These are phyloP conservation scores for Orthosia gracilis DNA, from an alignment of 2,888 invertebrate genomes.

Conservation along the genomic window DNA sequence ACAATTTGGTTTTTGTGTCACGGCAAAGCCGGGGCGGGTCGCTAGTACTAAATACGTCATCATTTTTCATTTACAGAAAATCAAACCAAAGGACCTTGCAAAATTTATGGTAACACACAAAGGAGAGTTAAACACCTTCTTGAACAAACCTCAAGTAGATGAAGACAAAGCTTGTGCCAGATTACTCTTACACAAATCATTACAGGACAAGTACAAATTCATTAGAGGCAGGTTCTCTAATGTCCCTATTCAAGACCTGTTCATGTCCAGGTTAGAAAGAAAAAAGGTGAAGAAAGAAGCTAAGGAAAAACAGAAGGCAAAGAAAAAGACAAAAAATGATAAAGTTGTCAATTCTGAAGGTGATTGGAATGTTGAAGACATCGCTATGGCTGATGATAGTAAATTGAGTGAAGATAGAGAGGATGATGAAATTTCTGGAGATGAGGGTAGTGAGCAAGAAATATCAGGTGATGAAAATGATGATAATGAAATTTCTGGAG, in stretches of 20 bases:
- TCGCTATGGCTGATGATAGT: constrained; percentile 55
- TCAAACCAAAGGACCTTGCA: constrained; percentile 85
- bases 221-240: constrained; percentile 81
- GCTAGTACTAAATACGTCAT: neutral
- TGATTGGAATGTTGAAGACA: constrained; percentile 81
- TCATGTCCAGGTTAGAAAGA: constrained; percentile 87
- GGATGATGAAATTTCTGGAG: constrained; percentile 30
- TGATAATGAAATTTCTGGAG: constrained; percentile 19
- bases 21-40: too few relatives aligned
- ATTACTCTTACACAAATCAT: constrained; percentile 82
- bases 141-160: constrained; percentile 83
- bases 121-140: constrained; percentile 79
- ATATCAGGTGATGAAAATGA: constrained; percentile 50
- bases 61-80: constrained; percentile 80
- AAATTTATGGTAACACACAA: constrained; percentile 84
- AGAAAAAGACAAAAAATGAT: constrained; percentile 73
- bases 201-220: constrained; percentile 84
- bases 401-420: constrained; percentile 47
- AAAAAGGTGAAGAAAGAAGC: constrained; percentile 84
- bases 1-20: too few relatives aligned
- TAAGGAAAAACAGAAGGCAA: constrained; percentile 81
- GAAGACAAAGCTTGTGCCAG: constrained; percentile 85
- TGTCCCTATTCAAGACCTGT: constrained; percentile 84
- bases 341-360: constrained; percentile 77
- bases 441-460: constrained; percentile 45